A percentile compares a stretch with the other conserved stretches of the same genome.
Conservation (phyloP, 2,888 invertebrate species). For the Ectobius pallidus region DNA sequence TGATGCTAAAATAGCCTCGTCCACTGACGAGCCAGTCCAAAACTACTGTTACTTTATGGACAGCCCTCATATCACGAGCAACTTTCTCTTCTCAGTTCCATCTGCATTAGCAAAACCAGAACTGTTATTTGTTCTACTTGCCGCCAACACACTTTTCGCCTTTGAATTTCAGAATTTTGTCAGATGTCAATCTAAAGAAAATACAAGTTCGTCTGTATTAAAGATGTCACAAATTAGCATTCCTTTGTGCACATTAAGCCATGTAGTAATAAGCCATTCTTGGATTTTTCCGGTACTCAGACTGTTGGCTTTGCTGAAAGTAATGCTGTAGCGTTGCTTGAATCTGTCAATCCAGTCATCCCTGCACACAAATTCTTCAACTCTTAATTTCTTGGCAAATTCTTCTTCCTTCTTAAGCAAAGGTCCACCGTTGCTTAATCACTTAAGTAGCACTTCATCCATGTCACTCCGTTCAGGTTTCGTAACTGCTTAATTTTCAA, state of each 20-base stretch:
- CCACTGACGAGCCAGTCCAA: too few species aligned
- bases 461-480: neutral
- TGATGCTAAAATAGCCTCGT: too few species aligned
- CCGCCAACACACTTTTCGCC: neutral
- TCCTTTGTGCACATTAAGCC: neutral
- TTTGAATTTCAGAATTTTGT: neutral
- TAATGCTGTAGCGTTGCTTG: neutral
- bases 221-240: neutral
- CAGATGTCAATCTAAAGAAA: neutral
- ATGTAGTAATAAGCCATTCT: neutral
- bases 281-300: neutral
- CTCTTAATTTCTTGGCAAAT: neutral
- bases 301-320: neutral
- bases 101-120: slow-evolving; percentile 5
- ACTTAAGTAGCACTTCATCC: slow-evolving; percentile 1
- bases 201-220: neutral
- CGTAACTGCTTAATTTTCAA: too few species aligned
- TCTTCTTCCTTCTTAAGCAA: neutral
- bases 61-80: neutral
- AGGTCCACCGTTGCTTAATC: slow-evolving; percentile 4
- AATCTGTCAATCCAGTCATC: neutral
- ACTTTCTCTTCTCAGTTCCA: neutral
- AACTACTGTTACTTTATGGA: too few species aligned
- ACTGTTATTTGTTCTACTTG: neutral
- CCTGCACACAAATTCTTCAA: neutral